Conservation (phyloP, 2,113 vertebrate species). For the Cardinalis cardinalis region DNA sequence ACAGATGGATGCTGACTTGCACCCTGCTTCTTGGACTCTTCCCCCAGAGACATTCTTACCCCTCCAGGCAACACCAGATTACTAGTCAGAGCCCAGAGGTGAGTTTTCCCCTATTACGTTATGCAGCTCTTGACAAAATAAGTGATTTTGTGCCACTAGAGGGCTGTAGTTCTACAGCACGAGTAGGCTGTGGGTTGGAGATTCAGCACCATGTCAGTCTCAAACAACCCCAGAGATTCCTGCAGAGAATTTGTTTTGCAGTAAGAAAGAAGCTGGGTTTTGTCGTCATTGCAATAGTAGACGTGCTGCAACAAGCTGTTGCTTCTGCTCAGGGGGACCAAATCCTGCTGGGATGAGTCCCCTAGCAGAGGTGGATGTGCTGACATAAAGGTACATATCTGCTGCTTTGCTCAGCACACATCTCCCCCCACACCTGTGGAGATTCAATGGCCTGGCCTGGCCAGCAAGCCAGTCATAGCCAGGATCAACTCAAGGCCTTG, state of each 20-base stretch:
- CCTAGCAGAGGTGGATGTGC: accelerated
- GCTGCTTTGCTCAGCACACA: not conserved
- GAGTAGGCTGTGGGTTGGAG: not conserved
- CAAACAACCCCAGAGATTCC: not conserved
- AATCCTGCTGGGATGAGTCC: not conserved
- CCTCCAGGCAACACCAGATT: not conserved
- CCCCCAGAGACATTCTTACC: not conserved
- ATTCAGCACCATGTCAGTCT: accelerated
- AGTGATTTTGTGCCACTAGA: not conserved
- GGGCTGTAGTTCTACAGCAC: not conserved
- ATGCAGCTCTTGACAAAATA: not conserved
- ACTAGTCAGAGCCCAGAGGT: not conserved
- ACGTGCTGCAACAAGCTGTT: not conserved
- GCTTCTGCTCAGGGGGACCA: not conserved
- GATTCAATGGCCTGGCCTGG: not conserved
- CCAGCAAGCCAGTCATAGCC: not conserved
- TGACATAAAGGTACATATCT: not conserved
- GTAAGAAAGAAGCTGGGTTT: not conserved
- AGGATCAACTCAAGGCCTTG: not conserved
- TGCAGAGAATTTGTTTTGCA: not conserved
- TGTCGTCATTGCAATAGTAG: accelerated
- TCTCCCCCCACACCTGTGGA: not conserved
- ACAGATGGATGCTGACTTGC: not conserved
- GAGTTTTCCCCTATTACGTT: not conserved
- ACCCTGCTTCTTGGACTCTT: not conserved